Base-by-base conservation (phyloP, 2,113 vertebrate genomes). In the Mormyrus iriodes region DNA sequence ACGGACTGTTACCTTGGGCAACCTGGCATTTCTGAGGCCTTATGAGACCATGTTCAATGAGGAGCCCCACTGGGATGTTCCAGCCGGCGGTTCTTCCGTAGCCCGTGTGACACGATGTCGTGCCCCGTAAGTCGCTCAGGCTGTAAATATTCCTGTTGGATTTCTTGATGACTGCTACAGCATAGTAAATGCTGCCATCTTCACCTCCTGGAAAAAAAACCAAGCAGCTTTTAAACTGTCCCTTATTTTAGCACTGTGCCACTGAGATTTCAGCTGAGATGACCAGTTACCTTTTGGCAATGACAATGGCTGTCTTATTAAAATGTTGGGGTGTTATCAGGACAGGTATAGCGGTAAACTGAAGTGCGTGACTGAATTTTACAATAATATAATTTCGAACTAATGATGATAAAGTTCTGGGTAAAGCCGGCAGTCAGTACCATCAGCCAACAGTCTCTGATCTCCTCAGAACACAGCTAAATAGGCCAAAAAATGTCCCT, bases 81-180 rank as follows among this genome's bases (percentile, higher is more conserved):
- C 98, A 99, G 87, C 98, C 98, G 0, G 97, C 95, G 0, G 94
- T 96, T 90, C 96, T 97, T 51, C 95, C 96, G 0, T 97, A 90
- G 39, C 96, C 96, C 0, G 97, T 95, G 94, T 99, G 98, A 92
- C 98, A 99, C 79, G 98, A 98, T 49, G 93, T 95, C 91, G 91
- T 96, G 86, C 96, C 96, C 3, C 94, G 95, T 83, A 99, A 95
- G 88, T 98, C 96, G 1, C 90, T 91, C 91, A 98, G 91, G 90
- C 93, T 95, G 93, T 96, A 96, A 39, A 97, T 95, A 35, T 96
- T 86, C 31, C 21, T 12, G 4, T 44, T 88, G 27, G 92, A 96
- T 90, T 94, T 96, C 90, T 95, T 97, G 91, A 98, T 96, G 88
- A 99, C 93, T 0, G 96, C 97, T 44, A 99, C 97, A 0, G 96